phyloP scores from a whole-genome alignment of 2,113 vertebrate species.

The Podarcis raffonei region DNA sequence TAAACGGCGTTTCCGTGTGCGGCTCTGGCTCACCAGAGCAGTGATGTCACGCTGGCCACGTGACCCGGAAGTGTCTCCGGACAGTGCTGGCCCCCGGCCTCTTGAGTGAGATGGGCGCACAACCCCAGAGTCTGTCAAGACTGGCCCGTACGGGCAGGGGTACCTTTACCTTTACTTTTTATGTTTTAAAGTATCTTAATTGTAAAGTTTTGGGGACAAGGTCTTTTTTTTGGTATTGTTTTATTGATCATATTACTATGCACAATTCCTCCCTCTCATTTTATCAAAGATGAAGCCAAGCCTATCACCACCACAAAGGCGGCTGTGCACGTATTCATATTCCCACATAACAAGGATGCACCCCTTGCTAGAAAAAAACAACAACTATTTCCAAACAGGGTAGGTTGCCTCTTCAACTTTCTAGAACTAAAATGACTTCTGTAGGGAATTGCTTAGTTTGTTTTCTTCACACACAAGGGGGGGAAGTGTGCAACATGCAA shows the following conservation, averaged over 20 bases:
- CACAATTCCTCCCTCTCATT: not conserved
- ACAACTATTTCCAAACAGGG: too few relatives aligned
- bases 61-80: too few relatives aligned
- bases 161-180: too few relatives aligned
- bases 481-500: conserved; percentile 63
- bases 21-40: too few relatives aligned
- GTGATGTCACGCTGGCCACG: too few relatives aligned
- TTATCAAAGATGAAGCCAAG: not conserved
- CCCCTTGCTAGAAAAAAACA: not conserved
- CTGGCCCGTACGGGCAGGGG: too few relatives aligned
- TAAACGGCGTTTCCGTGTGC: too few relatives aligned
- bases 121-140: too few relatives aligned
- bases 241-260: not conserved
- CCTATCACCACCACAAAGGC: not conserved
- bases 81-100: too few relatives aligned
- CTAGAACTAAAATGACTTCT: not conserved
- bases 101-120: too few relatives aligned
- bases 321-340: not conserved
- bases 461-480: conserved; percentile 54
- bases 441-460: conserved; percentile 8
- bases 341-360: accelerated
- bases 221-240: not conserved
- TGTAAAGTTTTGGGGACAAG: not conserved
- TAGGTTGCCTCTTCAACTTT: too few relatives aligned
- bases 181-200: not conserved